phyloP scores from a whole-genome alignment of 1,140 invertebrate species.

The Sarcophaga bullata region DNA sequence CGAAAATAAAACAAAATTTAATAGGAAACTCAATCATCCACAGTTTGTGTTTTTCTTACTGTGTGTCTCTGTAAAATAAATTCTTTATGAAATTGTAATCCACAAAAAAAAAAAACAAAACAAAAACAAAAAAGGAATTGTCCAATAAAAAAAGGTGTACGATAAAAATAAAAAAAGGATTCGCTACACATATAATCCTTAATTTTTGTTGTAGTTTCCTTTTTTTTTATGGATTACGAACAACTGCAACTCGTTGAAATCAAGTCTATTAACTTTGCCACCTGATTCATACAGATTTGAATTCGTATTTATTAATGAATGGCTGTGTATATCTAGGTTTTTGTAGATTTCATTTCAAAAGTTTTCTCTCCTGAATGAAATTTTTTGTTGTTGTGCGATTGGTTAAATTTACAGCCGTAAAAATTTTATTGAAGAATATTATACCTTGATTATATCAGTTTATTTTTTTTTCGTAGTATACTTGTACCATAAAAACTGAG shows the following conservation, averaged over 20 bases:
- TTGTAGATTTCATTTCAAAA: not conserved
- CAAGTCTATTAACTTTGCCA: conserved; percentile 10
- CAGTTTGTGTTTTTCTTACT: not conserved
- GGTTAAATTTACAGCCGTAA: too few relatives aligned
- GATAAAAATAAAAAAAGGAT: not conserved
- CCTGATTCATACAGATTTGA: not conserved
- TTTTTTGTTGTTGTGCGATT: not conserved
- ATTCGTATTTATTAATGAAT: not conserved
- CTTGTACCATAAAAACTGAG: too few relatives aligned
- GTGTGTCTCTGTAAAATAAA: not conserved
- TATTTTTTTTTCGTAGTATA: too few relatives aligned
- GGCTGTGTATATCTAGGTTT: not conserved
- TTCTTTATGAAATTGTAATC: not conserved
- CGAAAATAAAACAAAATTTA: too few relatives aligned
- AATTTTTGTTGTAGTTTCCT: not conserved
- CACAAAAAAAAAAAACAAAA: not conserved
- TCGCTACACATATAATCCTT: too few relatives aligned
- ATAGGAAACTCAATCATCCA: not conserved
- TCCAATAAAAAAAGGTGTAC: not conserved
- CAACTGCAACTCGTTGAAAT: not conserved
- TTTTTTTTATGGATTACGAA: not conserved
- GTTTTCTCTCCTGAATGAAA: not conserved
- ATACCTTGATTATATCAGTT: too few relatives aligned
- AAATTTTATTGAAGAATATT: too few relatives aligned
- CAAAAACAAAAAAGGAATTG: not conserved